Base-by-base conservation (phyloP, 2,888 invertebrate species). In the Petrolisthes manimaculis region DNA sequence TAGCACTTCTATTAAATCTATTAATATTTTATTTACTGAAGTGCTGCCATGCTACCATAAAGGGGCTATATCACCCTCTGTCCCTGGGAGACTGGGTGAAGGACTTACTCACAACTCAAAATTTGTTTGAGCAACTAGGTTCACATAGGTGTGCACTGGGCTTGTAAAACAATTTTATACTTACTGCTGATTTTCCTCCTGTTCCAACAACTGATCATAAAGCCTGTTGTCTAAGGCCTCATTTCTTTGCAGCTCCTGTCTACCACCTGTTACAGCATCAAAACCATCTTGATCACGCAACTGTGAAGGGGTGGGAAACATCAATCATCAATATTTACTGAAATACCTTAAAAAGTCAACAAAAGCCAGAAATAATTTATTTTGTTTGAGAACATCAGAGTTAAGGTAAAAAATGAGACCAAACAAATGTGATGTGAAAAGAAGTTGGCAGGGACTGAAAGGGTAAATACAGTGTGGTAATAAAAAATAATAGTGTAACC, bases 151-250 rank as follows among this genome's bases (percentile, higher is more conserved):
- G 37, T 37, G 37, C 37, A 37, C 37, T 37, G 37, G 37, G 67
- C 67, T 4, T 61, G 67, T 4, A 61, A 61, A 61, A 61, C 67
- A 61, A 9, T 37, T n/a, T 14, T 37, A 61, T 12, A 83, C 90
- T 84, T 86, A 90, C 88, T 67, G 56, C 61, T 85, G 83, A 12
- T 84, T 85, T 71, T 79, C 71, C 55, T 88, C 71, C n/a, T 86
- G 83, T 69, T 88, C 77, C 61, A 88, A 8, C 80, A 91, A 71
- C 8, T 88, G 88, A 54, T 89, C 89, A 74, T 86, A 87, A 8
- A 90, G 79, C 96, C 95, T 90, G 94, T 94, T 5, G 67, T 90
- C 90, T 8, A 90, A 4, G 14, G 71, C 74, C 61, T 74, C 71
- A 21, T 78, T 85, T 18, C 78, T 55, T n/a, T 55, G 67, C 14